Conservation (phyloP, 2,888 invertebrate genomes). For the Sicus ferrugineus region DNA sequence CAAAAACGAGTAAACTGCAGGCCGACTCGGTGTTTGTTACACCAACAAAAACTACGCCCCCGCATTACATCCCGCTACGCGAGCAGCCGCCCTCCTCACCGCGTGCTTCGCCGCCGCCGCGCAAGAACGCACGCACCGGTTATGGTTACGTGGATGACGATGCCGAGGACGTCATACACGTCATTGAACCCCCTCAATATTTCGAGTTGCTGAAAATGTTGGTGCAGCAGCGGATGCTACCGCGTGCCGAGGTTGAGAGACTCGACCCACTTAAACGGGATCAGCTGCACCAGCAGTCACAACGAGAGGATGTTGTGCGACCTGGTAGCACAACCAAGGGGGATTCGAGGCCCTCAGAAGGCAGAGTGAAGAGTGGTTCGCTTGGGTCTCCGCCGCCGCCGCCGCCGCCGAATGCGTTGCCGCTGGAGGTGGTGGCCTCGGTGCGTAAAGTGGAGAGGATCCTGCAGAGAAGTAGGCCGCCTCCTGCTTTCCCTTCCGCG, state of each 20-base stretch:
- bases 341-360: slow-evolving; percentile 37
- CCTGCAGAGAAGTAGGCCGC: slow-evolving; percentile 45
- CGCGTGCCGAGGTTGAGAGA: background rate
- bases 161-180: slow-evolving; percentile 57
- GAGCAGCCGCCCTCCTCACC: slow-evolving; percentile 43
- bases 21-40: background rate
- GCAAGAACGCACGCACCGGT: slow-evolving; percentile 49
- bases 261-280: slow-evolving; percentile 2
- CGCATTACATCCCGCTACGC: slow-evolving; percentile 51
- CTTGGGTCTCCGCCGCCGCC: background rate
- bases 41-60: background rate
- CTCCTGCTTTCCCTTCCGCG: slow-evolving; percentile 55
- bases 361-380: slow-evolving; percentile 51
- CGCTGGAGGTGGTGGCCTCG: slow-evolving; percentile 55
- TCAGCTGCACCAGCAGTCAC: background rate
- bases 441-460: slow-evolving; percentile 58
- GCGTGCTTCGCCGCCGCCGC: slow-evolving; percentile 48
- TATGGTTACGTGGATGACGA: slow-evolving; percentile 50
- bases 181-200: slow-evolving; percentile 58
- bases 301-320: background rate
- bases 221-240: slow-evolving; percentile 6
- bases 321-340: no score
- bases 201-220: slow-evolving; percentile 51
- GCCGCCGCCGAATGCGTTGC: slow-evolving; percentile 44
- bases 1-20: no score